phyloP scores from a whole-genome alignment of 2,797 vertebrate species.

The Acanthurus tractus region DNA sequence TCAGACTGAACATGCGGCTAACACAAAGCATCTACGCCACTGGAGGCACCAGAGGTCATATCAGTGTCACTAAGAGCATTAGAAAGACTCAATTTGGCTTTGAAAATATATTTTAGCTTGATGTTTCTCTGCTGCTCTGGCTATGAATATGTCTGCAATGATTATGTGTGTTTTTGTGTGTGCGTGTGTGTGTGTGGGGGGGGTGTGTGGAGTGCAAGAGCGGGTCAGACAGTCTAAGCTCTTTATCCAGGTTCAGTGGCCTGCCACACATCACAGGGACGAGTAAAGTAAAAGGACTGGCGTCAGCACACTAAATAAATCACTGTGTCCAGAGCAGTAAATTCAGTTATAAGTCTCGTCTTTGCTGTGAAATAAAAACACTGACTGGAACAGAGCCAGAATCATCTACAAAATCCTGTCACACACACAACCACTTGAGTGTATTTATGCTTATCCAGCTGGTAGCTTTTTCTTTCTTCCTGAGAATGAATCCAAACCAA shows the following conservation, averaged over 20 bases:
- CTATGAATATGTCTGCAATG: slow-evolving; percentile 32
- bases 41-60: slow-evolving; percentile 57
- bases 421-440: slow-evolving; percentile 50
- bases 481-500: slow-evolving; percentile 23
- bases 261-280: slow-evolving; percentile 67
- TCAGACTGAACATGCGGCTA: slow-evolving; percentile 30
- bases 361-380: slow-evolving; percentile 67
- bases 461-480: slow-evolving; percentile 38
- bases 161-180: slow-evolving; percentile 34
- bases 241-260: slow-evolving; percentile 84
- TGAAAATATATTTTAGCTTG: slow-evolving; percentile 62
- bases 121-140: slow-evolving; percentile 52
- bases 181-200: slow-evolving; percentile 38
- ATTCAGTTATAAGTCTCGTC: slow-evolving; percentile 72
- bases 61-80: slow-evolving; percentile 71
- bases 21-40: slow-evolving; percentile 60
- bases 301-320: slow-evolving; percentile 76
- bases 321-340: slow-evolving; percentile 61
- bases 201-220: slow-evolving; percentile 62
- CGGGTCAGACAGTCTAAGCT: slow-evolving; percentile 88
- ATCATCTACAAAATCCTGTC: slow-evolving; percentile 53
- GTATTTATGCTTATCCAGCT: slow-evolving; percentile 49
- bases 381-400: slow-evolving; percentile 65
- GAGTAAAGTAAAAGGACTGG: slow-evolving; percentile 77
- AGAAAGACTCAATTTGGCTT: slow-evolving; percentile 73